These are phyloP conservation scores for Cettia cetti DNA, from an alignment of 2,113 vertebrate species.

Conservation along the genomic window DNA sequence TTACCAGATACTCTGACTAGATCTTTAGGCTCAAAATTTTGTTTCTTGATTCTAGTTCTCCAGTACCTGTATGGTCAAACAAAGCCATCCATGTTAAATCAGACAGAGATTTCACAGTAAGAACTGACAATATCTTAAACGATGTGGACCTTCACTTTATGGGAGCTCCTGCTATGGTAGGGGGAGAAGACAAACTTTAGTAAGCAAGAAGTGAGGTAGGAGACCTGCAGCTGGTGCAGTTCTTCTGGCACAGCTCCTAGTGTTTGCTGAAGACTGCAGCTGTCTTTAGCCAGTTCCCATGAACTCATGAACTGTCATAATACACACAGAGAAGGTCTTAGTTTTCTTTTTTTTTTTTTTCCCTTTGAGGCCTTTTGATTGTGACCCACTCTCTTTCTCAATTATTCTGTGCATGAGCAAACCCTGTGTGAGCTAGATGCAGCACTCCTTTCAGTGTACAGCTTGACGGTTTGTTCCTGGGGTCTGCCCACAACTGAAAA, in stretches of 20 bases:
- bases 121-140: neutral
- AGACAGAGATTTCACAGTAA: neutral
- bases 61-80: neutral
- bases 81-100: neutral
- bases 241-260: constrained; percentile 11
- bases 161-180: neutral
- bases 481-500: neutral
- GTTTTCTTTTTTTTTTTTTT: neutral
- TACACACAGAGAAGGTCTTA: constrained; percentile 41
- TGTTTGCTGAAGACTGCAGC: constrained; percentile 31
- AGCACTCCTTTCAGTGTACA: neutral
- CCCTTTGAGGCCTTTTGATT: constrained; percentile 5
- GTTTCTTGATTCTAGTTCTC: neutral
- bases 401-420: constrained; percentile 57
- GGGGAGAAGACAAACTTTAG: neutral
- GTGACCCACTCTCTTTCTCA: constrained; percentile 35
- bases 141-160: neutral
- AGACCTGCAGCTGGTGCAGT: constrained; percentile 35
- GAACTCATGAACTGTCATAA: constrained; percentile 59
- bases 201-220: neutral
- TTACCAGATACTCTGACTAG: neutral
- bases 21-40: neutral
- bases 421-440: constrained; percentile 21
- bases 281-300: constrained; percentile 55
- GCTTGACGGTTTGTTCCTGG: constrained; percentile 3